Evolutionary conservation across 1,140 invertebrate genomes (phyloP).

Genomic region (Drosophila auraria): DNA sequence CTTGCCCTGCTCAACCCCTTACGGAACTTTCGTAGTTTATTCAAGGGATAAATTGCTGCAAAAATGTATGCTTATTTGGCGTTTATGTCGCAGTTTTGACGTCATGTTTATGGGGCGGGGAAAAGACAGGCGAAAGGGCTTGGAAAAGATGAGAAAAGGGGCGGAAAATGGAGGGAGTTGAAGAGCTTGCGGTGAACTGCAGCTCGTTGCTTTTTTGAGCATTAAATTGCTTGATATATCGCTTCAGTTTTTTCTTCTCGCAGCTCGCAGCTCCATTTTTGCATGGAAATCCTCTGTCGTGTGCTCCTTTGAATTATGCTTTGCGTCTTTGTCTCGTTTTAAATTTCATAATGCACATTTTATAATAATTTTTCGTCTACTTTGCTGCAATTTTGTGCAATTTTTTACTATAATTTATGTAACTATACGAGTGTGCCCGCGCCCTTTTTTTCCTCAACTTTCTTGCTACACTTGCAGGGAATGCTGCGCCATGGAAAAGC

Average conservation of each 20-base stretch:
- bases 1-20: slow-evolving; percentile 1
- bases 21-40: slow-evolving; percentile 16
- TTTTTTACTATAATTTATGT: slow-evolving; percentile 79
- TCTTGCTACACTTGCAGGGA: slow-evolving; percentile 60
- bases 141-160: background rate
- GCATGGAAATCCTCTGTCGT: slow-evolving; percentile 22
- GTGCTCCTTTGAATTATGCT: slow-evolving; percentile 66
- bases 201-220: slow-evolving; percentile 70
- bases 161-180: background rate
- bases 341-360: slow-evolving; percentile 84
- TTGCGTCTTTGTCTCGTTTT: slow-evolving; percentile 76
- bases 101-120: slow-evolving; percentile 55
- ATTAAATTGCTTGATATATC: slow-evolving; percentile 83
- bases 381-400: slow-evolving; percentile 79
- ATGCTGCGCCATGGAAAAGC: slow-evolving; percentile 54
- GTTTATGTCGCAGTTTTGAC: slow-evolving; percentile 74
- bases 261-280: slow-evolving; percentile 25
- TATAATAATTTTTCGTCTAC: slow-evolving; percentile 83
- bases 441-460: slow-evolving; percentile 36
- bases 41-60: slow-evolving; percentile 42
- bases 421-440: slow-evolving; percentile 36
- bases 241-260: slow-evolving; percentile 44
- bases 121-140: background rate
- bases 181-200: slow-evolving; percentile 44
- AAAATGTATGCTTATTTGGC: slow-evolving; percentile 72